Percentiles rank a stretch among this genome's conserved stretches.
Evolutionary conservation across 2,888 invertebrate genomes (phyloP).

Genomic region (Amblyteles armatorius): DNA sequence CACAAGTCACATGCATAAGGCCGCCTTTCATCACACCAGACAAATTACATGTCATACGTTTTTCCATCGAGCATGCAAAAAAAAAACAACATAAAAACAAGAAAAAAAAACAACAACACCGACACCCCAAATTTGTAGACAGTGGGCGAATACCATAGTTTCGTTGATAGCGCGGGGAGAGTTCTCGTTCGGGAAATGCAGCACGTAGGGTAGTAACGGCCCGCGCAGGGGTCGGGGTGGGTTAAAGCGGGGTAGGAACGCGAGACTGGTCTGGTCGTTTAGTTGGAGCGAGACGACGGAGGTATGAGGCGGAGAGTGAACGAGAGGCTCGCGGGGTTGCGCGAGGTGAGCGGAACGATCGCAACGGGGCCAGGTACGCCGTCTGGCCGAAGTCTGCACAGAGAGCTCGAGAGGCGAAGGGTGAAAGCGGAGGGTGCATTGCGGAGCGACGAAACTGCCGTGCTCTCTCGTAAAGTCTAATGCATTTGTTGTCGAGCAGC

Average conservation of each 20-base stretch:
- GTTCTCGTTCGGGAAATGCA: conserved; percentile 61
- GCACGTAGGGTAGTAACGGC: conserved; percentile 68
- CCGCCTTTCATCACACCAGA: background rate
- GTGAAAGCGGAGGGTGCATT: conserved; percentile 48
- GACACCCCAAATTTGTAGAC: conserved; percentile 35
- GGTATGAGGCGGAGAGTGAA: conserved; percentile 29
- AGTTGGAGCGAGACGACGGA: conserved; percentile 58
- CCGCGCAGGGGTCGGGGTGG: conserved; percentile 43
- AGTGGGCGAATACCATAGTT: conserved; percentile 45
- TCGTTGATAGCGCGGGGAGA: conserved; percentile 41
- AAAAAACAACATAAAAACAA: background rate
- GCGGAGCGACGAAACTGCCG: conserved; percentile 74
- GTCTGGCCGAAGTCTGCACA: conserved; percentile 78
- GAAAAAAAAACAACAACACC: background rate
- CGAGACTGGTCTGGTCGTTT: conserved; percentile 65
- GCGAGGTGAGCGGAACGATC: conserved; percentile 66
- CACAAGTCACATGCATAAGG: background rate
- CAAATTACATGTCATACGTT: conserved; percentile 1
- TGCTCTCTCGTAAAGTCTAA: conserved; percentile 80
- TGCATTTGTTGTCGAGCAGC: conserved; percentile 79
- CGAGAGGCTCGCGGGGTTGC: conserved; percentile 19
- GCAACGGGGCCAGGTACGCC: conserved; percentile 75
- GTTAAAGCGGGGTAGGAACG: conserved; percentile 37
- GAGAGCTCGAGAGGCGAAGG: conserved; percentile 52
- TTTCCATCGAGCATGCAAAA: background rate